Base-by-base conservation (phyloP, 2,797 vertebrate genomes). In the Telmatherina bonti region DNA sequence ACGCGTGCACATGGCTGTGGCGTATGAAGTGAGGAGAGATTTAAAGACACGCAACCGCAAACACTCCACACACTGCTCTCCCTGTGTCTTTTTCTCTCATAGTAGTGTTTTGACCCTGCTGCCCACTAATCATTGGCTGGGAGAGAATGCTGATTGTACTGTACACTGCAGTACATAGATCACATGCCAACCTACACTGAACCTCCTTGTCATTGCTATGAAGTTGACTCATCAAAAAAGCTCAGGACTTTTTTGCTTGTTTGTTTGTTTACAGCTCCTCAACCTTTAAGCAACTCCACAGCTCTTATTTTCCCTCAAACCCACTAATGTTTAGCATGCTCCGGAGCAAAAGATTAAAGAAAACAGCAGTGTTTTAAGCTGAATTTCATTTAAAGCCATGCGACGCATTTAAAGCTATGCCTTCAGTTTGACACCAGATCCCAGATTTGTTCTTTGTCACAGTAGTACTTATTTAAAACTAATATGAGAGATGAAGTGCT, bases 1-100 rank as follows among this genome's bases (percentile, higher is more conserved):
- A 91, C 91, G 88, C 92, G 89, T 87, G 94, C 94, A 93, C 93
- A 91, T 91, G 91, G 88, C 92, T 84, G 86, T 92, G 92, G 90
- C 89, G 92, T 94, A 93, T 93, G 93, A 95, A 94, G 90, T 83
- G 87, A 86, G 88, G 91, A 93, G 93, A 94, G 94, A 91, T 94
- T 94, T 94, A 93, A 94, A 94, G 93, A 94, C 94, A 94, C 89
- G 91, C 92, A 90, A 93, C 87, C 74, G 54, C 91, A 90, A 89
- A 87, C 86, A 85, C 84, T 81, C 81, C 65, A 76, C 79, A 78
- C 84, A 60, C 75, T 62, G 67, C 72, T 63, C 84, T 55, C 75
- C 61, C 88, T 53, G 79, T 76, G 74, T 62, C 70, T 47, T 70
- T 75, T 85, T 62, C 59, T 68, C 27, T 69, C 29, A 72, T 63